A percentile compares a stretch with the other conserved stretches of the same genome.
Evolutionary conservation across 2,113 vertebrate species (phyloP).

Genomic region (Malurus alboscapulatus): DNA sequence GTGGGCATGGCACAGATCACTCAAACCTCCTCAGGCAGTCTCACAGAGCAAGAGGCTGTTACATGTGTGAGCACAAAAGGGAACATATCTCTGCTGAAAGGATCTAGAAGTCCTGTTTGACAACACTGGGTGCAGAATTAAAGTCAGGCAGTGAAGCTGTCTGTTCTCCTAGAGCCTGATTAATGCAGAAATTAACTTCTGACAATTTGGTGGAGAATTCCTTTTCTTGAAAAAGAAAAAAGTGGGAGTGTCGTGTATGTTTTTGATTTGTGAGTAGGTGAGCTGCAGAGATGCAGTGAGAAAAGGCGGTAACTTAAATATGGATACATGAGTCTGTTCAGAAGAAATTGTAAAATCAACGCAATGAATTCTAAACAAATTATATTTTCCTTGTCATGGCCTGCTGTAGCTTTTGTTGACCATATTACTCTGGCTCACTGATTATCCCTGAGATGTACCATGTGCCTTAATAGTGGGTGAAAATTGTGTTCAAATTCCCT

Average conservation of each 20-base stretch:
- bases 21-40: not conserved
- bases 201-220: not conserved
- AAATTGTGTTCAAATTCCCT: not conserved
- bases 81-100: not conserved
- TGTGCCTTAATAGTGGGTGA: not conserved
- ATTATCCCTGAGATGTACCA: not conserved
- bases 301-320: not conserved
- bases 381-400: not conserved
- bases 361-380: not conserved
- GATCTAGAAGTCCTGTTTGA: not conserved
- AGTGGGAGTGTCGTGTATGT: not conserved
- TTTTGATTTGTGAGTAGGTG: not conserved
- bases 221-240: not conserved
- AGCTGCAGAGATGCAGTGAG: not conserved
- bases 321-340: not conserved
- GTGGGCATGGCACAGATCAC: accelerated
- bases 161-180: not conserved
- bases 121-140: not conserved
- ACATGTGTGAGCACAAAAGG: not conserved
- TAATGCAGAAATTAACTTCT: not conserved
- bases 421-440: not conserved
- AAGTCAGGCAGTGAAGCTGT: not conserved
- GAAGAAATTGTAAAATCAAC: not conserved
- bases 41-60: not conserved
- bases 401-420: not conserved